phyloP scores from a whole-genome alignment of 2,113 vertebrate genomes.

The Scalopus aquaticus region DNA sequence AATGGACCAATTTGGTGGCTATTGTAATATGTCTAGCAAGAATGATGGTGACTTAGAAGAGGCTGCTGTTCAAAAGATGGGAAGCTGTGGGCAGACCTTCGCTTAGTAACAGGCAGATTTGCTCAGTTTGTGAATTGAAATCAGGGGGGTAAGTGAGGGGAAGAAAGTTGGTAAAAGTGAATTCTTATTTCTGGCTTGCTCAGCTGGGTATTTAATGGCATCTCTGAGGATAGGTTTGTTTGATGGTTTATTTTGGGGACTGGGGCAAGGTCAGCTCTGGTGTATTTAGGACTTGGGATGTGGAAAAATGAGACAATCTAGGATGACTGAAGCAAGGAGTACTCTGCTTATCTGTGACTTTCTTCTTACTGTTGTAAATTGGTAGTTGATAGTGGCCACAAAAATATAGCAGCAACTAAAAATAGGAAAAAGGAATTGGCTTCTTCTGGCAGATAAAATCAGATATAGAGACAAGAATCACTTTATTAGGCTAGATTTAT shows the following conservation, averaged over 20 bases:
- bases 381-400: not conserved
- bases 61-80: not conserved
- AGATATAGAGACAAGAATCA: slow-evolving; percentile 2
- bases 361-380: not conserved
- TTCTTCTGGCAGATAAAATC: not conserved
- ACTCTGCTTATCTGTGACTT: not conserved
- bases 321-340: not conserved
- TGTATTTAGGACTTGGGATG: not conserved
- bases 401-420: slow-evolving; percentile 39
- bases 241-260: not conserved
- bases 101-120: not conserved
- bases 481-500: slow-evolving; percentile 32
- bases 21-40: not conserved
- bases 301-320: not conserved
- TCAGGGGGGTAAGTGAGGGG: not conserved
- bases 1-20: not conserved
- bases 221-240: not conserved
- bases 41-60: not conserved
- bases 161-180: not conserved
- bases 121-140: not conserved
- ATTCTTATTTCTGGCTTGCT: not conserved
- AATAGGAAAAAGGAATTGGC: not conserved
- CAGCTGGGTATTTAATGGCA: not conserved
- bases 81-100: not conserved
- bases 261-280: not conserved